These are phyloP conservation scores for Synodontis membranacea DNA, from an alignment of 2,113 vertebrate genomes.

Conservation along the genomic window DNA sequence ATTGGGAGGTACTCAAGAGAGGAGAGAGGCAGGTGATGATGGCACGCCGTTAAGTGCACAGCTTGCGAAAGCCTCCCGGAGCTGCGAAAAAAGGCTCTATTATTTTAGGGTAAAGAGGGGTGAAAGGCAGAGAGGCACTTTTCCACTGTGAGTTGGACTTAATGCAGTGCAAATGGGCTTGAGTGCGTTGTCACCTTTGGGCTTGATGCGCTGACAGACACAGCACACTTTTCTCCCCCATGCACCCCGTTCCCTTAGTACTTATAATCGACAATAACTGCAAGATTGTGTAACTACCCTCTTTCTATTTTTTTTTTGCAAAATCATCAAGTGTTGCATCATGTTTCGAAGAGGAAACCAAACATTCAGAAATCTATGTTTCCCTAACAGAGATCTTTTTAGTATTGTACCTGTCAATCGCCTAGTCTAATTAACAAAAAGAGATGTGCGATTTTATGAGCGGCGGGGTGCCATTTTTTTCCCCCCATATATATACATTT, in stretches of 20 bases:
- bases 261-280: conserved; percentile 22
- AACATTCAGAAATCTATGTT: not conserved
- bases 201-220: conserved; percentile 49
- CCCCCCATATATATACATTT: not conserved
- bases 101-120: conserved; percentile 57
- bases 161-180: conserved; percentile 46
- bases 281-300: conserved; percentile 34
- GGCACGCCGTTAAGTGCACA: conserved; percentile 46
- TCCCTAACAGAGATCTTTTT: conserved; percentile 8
- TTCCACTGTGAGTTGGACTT: conserved; percentile 40
- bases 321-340: conserved; percentile 7
- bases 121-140: conserved; percentile 51
- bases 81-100: conserved; percentile 50
- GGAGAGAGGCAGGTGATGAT: conserved; percentile 44
- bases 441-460: not conserved
- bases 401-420: conserved; percentile 6
- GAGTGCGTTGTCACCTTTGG: conserved; percentile 50
- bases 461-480: not conserved
- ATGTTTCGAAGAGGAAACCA: not conserved
- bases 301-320: conserved; percentile 35
- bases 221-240: conserved; percentile 6
- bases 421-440: conserved; percentile 25
- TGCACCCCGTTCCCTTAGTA: conserved; percentile 25
- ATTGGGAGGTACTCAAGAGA: conserved; percentile 34
- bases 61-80: conserved; percentile 47